These are phyloP conservation scores for Rhinopomastus cyanomelas DNA, from an alignment of 2,113 vertebrate species.

Conservation along the genomic window DNA sequence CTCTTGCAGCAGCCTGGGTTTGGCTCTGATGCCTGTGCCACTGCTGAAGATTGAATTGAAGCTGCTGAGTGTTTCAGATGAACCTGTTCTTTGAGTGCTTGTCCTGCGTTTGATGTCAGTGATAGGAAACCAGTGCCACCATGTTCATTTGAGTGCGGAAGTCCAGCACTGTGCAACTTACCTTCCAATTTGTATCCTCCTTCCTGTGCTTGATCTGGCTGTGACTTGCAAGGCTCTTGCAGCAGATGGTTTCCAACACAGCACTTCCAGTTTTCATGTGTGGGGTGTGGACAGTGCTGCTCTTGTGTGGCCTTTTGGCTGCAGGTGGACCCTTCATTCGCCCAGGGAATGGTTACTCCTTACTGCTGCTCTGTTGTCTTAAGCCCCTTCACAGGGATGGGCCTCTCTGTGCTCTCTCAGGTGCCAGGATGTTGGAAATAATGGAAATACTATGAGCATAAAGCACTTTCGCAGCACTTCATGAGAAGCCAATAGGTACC, in stretches of 20 bases:
- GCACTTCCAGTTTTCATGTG: too few species aligned
- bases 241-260: background rate
- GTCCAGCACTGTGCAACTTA: background rate
- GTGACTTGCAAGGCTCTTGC: background rate
- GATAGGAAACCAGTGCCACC: background rate
- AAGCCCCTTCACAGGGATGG: background rate
- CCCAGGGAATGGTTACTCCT: background rate
- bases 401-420: rapidly evolving
- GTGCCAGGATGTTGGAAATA: background rate
- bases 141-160: background rate
- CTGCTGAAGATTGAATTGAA: background rate
- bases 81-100: background rate
- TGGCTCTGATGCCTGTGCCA: background rate
- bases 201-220: background rate
- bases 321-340: background rate
- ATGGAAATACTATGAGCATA: rapidly evolving
- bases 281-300: too few species aligned
- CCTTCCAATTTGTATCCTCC: background rate
- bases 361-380: background rate
- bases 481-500: background rate
- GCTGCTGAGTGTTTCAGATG: background rate
- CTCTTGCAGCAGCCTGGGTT: background rate
- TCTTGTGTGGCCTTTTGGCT: background rate
- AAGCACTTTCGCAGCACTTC: background rate
- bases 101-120: background rate